Conservation (phyloP, 1,140 invertebrate genomes). For the Brachionus koreanus region DNA sequence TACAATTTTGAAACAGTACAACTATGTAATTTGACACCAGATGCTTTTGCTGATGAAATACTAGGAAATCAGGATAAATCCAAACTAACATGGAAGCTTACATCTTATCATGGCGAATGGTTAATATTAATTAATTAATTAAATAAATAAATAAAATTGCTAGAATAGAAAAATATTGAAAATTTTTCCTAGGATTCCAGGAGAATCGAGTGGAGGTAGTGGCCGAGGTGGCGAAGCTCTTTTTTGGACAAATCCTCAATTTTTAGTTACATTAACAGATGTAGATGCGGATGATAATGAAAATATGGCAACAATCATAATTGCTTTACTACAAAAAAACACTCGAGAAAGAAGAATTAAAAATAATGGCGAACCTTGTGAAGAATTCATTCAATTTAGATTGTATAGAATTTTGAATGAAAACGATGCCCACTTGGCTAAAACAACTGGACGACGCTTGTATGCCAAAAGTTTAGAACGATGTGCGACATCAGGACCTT, state of each 20-base stretch:
- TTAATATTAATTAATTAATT: background rate
- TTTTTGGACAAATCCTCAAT: constrained; percentile 44
- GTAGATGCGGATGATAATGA: constrained; percentile 13
- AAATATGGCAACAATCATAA: constrained; percentile 47
- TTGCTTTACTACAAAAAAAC: constrained; percentile 35
- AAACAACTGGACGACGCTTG: background rate
- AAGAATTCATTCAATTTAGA: constrained; percentile 45
- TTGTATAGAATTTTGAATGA: constrained; percentile 26
- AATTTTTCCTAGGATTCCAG: constrained; percentile 48
- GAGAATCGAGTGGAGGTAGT: constrained; percentile 39
- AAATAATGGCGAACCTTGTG: background rate
- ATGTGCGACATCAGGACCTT: constrained; percentile 51
- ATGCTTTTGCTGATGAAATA: background rate
- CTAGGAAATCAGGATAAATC: background rate
- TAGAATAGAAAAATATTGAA: constrained; percentile 57
- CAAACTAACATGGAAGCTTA: constrained; percentile 35
- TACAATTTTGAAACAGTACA: constrained; percentile 40
- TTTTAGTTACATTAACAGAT: constrained; percentile 32
- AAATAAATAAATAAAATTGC: background rate
- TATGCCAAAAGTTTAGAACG: constrained; percentile 28
- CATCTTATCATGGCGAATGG: constrained; percentile 37
- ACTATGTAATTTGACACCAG: constrained; percentile 39
- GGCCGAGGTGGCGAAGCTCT: background rate
- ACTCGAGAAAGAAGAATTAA: constrained; percentile 31
- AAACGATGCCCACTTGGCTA: background rate